phyloP scores from a whole-genome alignment of 2,113 vertebrate genomes.

The Tympanuchus pallidicinctus region DNA sequence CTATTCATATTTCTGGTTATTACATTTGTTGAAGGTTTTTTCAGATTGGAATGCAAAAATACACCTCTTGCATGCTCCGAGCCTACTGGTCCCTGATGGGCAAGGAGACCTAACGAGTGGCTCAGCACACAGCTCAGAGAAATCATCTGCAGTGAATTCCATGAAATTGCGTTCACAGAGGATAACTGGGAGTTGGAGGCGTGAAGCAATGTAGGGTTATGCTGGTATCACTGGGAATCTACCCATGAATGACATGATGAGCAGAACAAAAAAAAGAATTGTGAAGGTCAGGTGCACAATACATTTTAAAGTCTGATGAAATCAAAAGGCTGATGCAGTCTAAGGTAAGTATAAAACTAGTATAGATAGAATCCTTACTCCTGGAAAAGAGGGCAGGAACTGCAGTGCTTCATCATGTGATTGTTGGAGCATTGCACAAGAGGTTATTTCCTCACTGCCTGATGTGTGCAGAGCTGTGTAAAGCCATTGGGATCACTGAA shows the following conservation, averaged over 20 bases:
- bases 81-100: neutral
- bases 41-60: neutral
- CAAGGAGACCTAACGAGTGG: neutral
- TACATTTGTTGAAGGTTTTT: neutral
- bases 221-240: neutral
- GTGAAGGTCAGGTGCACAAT: neutral
- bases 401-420: no score
- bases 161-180: neutral
- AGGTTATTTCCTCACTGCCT: neutral
- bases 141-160: neutral
- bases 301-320: neutral
- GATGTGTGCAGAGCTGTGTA: neutral
- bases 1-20: neutral
- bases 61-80: neutral
- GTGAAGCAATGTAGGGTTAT: neutral
- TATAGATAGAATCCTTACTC: neutral
- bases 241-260: neutral
- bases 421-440: neutral
- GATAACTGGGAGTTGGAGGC: neutral
- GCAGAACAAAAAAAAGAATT: neutral
- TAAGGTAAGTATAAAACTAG: neutral
- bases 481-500: rapidly evolving
- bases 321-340: neutral
- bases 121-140: neutral
- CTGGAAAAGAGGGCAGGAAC: neutral